phyloP scores from a whole-genome alignment of 2,797 vertebrate genomes.

The Sternotherus odoratus region DNA sequence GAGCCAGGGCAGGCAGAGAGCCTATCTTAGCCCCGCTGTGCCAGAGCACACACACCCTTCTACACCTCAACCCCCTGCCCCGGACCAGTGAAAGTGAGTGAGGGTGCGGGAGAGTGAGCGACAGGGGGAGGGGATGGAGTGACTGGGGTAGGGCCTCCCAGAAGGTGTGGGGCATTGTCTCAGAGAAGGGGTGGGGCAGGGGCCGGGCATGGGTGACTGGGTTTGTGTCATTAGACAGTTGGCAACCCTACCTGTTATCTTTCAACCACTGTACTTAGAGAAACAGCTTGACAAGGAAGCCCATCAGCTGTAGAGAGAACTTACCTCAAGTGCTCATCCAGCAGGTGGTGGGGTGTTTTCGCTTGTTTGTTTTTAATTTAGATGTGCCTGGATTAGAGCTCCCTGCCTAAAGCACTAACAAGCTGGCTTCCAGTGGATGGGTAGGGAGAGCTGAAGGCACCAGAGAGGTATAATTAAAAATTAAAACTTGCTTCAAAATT shows the following conservation, averaged over 20 bases:
- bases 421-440: accelerated
- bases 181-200: too few species aligned
- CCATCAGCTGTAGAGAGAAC: background rate
- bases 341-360: background rate
- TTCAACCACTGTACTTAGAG: background rate
- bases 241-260: background rate
- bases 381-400: background rate
- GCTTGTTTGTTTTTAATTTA: background rate
- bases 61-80: too few species aligned
- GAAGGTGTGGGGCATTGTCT: too few species aligned
- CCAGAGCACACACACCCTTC: too few species aligned
- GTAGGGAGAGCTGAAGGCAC: background rate
- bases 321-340: conserved; percentile 7
- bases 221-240: too few species aligned
- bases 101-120: too few species aligned
- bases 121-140: too few species aligned
- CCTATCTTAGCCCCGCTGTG: too few species aligned
- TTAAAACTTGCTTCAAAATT: background rate
- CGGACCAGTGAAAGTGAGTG: too few species aligned
- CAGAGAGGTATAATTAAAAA: background rate
- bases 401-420: background rate
- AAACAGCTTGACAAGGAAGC: background rate
- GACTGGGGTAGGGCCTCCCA: too few species aligned
- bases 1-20: too few species aligned
- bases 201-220: too few species aligned